Base-by-base conservation (phyloP, 2,888 invertebrate species). In the Perithous albicinctus region DNA sequence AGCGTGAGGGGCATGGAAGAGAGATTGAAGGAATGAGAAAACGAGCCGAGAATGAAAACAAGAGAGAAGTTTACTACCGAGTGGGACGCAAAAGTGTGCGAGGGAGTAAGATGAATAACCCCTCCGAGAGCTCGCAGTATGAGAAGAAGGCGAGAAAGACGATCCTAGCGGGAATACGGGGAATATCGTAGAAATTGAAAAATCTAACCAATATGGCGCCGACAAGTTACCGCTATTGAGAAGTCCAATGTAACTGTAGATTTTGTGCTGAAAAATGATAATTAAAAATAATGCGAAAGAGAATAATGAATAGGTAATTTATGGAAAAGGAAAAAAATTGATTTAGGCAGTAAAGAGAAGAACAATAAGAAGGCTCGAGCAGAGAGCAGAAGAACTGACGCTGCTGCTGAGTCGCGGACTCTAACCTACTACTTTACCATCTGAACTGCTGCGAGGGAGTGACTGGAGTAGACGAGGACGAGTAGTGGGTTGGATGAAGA, bases 31-130 rank as follows among this genome's bases (percentile, higher is more conserved):
- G 56, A 79, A 75, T 20, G 76, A 70, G 63, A 63, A 80, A 78
- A 84, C 77, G 83, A 79, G 72, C 56, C 38, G 51, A 74, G 64
- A 77, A 69, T 69, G 69, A 77, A 77, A 73, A 79, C 67, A 69
- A 80, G 67, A 80, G 74, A 75, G 69, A 80, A 75, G 69, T 70
- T n/a, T 26, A 38, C 41, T 43, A 43, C 32, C 74, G 46, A 46
- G 56, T 59, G 54, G 66, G 64, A 74, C 26, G 64, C 41, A 6
- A 26, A 7, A n/a, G 66, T 18, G 32, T 23, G 26, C 32, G 72
- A 63, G 51, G 18, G 43, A 51, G 63, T 18, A 54, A 56, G 61
- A 59, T 10, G n/a, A 35, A 56, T 20, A 56, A 54, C 15, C 38
- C n/a, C n/a, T n/a, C n/a, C 23, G 64, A 63, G 69, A 59, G 8